phyloP scores from a whole-genome alignment of 2,797 vertebrate species.

The Vultur gryphus region DNA sequence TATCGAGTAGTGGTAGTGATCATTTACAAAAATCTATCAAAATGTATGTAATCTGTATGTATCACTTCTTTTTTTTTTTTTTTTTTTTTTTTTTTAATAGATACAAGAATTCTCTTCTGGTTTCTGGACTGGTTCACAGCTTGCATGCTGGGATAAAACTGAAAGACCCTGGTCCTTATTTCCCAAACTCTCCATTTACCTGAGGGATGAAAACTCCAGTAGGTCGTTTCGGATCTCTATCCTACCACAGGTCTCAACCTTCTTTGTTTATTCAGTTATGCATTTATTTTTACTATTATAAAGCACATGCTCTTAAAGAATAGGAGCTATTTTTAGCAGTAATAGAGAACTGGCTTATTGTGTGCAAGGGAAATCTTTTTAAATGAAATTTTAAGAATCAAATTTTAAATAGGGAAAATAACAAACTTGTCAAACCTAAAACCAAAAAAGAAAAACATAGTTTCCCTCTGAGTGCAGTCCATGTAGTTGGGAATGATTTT shows the following conservation, averaged over 20 bases:
- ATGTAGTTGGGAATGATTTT: background rate
- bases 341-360: background rate
- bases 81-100: slow-evolving; percentile 51
- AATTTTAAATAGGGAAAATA: background rate
- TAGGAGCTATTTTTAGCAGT: background rate
- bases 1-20: background rate
- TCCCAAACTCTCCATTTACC: slow-evolving; percentile 94
- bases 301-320: background rate
- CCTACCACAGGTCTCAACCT: slow-evolving; percentile 85
- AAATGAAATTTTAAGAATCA: background rate
- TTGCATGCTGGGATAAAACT: slow-evolving; percentile 90
- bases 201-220: slow-evolving; percentile 89
- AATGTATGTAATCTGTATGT: background rate
- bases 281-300: background rate
- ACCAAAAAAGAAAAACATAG: background rate
- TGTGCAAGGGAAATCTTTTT: background rate
- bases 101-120: slow-evolving; percentile 89
- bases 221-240: slow-evolving; percentile 91
- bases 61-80: background rate
- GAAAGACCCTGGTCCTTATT: slow-evolving; percentile 92
- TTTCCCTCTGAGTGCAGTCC: background rate
- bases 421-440: background rate
- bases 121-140: slow-evolving; percentile 92
- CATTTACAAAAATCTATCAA: background rate
- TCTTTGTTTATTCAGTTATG: background rate